Evolutionary conservation across 30 jellyfish, hydroid and myxozoan species (phyloP).

Genomic region (Hydra vulgaris): DNA sequence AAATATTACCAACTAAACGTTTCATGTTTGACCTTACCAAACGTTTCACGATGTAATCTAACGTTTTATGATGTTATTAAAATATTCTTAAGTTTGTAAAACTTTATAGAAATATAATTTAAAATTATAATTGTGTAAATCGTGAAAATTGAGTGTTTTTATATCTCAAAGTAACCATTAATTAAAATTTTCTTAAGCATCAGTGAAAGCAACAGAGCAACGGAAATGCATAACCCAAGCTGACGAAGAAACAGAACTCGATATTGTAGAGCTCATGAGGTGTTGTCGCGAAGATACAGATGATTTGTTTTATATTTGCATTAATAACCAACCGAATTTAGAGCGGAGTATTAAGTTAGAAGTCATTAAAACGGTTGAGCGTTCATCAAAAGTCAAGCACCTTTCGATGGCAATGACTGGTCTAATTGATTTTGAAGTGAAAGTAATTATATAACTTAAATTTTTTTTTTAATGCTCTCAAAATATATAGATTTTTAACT

Average conservation of each 20-base stretch:
- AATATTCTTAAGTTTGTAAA: too few species aligned
- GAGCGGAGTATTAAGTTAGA: conserved; percentile 7
- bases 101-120: too few species aligned
- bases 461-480: neutral
- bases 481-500: neutral
- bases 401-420: conserved; percentile 37
- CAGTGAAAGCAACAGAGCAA: conserved; percentile 18
- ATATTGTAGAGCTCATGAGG: conserved; percentile 27
- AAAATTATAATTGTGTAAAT: too few species aligned
- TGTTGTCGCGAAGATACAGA: conserved; percentile 19
- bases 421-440: conserved; percentile 18
- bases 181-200: neutral
- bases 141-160: too few species aligned
- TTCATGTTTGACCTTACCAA: too few species aligned
- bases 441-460: neutral
- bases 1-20: too few species aligned
- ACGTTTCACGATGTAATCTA: too few species aligned
- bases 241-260: conserved; percentile 35
- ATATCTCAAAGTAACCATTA: neutral
- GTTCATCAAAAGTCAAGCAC: conserved; percentile 19
- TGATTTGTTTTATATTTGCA: conserved; percentile 17
- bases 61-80: too few species aligned
- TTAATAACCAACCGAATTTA: conserved; percentile 28
- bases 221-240: conserved; percentile 1
- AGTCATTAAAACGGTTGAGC: conserved; percentile 7